Evolutionary conservation across 1,140 invertebrate species (phyloP), one percentile per base, ranked within the genome.

Genomic region (Drosophila baimaii): DNA sequence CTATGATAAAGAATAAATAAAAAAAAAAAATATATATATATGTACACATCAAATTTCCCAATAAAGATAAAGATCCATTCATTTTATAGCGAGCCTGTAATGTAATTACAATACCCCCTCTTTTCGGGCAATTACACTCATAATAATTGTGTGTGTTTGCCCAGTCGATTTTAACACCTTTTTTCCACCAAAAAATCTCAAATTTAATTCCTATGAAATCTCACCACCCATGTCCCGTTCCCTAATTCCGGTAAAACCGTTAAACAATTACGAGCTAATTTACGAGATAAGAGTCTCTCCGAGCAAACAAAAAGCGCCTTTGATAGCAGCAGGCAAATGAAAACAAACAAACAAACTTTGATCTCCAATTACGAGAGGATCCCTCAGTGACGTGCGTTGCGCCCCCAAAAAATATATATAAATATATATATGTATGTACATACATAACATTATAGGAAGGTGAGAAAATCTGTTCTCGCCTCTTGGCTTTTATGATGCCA

Each of bases 291-390:
- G 31, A 69, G 27, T 8, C 46, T 35, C 51, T 29, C 25, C 15
- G 33, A 4, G 65, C 46, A 66, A 66, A 69, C 46, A 66, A 43
- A 43, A 49, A 21, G 31, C 59, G 25, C 43, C 43, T 68, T 64
- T 68, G 65, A 69, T 69, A 69, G 65, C 65, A 65, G 44, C 61
- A 44, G 58, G 46, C 46, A 54, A 27, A 61, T 15, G 65, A 69
- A 69, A 35, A 4, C 62, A 69, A 69, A 66, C 65, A 69, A 69
- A 66, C 65, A 69, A 69, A 70, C 68, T 57, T 71, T 71, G 68
- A 71, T 71, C 66, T 70, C 33, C 62, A 69, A 69, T 69, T 69
- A 69, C 65, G 27, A 66, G 27, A 66, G 49, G 46, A 66, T 66
- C n/a, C 62, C 35, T 33, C 61, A 19, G 33, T 71, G 68, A 71